Percentiles rank a stretch among this genome's conserved stretches.
These are phyloP conservation scores for Sebastes oblongus DNA, from an alignment of 2,797 vertebrate species.

Conservation along the genomic window DNA sequence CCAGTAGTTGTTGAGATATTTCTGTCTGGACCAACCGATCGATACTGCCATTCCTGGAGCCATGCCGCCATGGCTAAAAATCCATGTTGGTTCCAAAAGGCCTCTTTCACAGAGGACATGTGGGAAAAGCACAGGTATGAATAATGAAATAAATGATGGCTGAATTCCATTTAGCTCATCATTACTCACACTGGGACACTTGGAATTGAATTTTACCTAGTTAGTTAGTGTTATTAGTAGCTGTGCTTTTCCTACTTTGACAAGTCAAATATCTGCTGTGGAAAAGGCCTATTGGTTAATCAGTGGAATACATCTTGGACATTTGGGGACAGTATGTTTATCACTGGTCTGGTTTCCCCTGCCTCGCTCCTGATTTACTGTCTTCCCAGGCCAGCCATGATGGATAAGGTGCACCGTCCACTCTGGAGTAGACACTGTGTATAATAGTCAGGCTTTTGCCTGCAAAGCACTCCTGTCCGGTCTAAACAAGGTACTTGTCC, in stretches of 20 bases:
- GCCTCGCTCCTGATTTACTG: background rate
- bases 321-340: background rate
- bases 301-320: background rate
- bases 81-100: background rate
- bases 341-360: background rate
- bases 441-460: conserved; percentile 6
- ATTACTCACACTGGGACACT: no score
- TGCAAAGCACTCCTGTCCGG: conserved; percentile 12
- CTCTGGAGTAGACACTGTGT: background rate
- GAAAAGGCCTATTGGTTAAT: background rate
- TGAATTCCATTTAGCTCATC: background rate
- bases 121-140: no score
- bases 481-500: conserved; percentile 29
- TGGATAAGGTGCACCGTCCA: background rate
- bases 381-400: background rate
- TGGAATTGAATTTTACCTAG: no score
- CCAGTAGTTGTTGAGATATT: no score
- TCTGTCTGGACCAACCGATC: background rate
- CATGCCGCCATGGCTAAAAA: background rate
- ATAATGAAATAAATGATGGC: no score
- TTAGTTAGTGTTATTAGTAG: no score
- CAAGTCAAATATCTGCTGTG: no score
- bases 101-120: no score
- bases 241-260: no score
- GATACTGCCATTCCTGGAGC: background rate